Conservation (phyloP, 30 jellyfish, hydroid and myxozoan genomes). For the Mastigias papua region DNA sequence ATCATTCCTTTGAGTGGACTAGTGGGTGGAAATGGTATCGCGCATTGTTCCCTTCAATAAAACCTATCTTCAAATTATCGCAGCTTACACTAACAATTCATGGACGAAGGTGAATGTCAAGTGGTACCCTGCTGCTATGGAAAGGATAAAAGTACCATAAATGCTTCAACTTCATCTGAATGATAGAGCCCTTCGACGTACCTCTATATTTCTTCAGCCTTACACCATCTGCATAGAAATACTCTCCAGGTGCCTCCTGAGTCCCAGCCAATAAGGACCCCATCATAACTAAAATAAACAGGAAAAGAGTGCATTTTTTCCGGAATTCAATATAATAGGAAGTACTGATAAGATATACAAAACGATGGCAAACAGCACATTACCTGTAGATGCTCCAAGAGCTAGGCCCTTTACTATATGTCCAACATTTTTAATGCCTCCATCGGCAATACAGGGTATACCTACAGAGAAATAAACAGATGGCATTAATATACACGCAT, state of each 20-base stretch:
- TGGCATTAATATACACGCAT: too few species aligned
- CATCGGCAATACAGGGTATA: constrained; percentile 99
- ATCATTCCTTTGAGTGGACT: too few species aligned
- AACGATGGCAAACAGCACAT: not conserved
- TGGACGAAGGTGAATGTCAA: too few species aligned
- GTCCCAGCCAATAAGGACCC: constrained; percentile 99
- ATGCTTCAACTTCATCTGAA: not conserved
- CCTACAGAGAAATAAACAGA: constrained; percentile 32
- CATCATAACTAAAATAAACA: constrained; percentile 90
- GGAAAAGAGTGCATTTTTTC: too few species aligned
- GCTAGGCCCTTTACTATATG: constrained; percentile 95
- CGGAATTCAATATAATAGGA: too few species aligned
- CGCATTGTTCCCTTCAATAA: too few species aligned
- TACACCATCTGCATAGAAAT: constrained; percentile 96
- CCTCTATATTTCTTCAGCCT: constrained; percentile 96
- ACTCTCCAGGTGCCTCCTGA: constrained; percentile 99
- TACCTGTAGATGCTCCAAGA: constrained; percentile 98
- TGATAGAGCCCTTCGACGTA: not conserved
- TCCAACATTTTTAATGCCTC: constrained; percentile 98
- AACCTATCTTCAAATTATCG: too few species aligned
- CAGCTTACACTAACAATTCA: too few species aligned
- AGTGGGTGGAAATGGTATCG: too few species aligned
- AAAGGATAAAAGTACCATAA: too few species aligned
- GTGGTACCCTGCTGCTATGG: too few species aligned
- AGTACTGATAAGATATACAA: not conserved